phyloP scores from a whole-genome alignment of 2,113 vertebrate species.

The Actinemys pallida region DNA sequence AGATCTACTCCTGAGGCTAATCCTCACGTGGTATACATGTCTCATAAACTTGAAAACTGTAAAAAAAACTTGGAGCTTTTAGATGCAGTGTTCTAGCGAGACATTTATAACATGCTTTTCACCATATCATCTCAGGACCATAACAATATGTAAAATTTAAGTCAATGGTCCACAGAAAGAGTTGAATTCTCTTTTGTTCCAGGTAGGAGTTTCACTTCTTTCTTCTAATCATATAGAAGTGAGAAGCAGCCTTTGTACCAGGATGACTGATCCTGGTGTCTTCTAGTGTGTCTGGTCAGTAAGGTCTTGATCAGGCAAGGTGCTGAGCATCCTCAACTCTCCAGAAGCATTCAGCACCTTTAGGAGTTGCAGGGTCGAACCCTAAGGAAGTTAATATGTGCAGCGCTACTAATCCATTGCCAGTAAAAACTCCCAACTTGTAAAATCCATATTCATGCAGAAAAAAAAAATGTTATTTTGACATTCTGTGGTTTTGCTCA shows the following conservation, averaged over 20 bases:
- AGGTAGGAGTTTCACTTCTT: not conserved
- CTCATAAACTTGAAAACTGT: not conserved
- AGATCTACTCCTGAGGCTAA: not conserved
- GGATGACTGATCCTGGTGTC: not conserved
- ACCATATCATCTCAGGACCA: not conserved
- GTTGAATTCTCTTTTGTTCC: not conserved
- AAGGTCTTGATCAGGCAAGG: not conserved
- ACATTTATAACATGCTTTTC: not conserved
- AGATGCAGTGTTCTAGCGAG: not conserved
- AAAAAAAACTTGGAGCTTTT: not conserved
- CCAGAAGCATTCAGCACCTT: not conserved
- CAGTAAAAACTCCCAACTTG: not conserved
- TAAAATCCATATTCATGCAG: not conserved
- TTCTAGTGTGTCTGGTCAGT: no score
- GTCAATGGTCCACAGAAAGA: not conserved
- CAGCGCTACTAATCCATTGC: not conserved
- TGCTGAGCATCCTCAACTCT: not conserved
- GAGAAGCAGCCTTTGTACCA: not conserved
- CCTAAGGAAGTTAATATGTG: no score
- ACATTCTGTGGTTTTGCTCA: not conserved
- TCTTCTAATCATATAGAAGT: not conserved
- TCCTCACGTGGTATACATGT: not conserved
- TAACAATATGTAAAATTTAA: not conserved
- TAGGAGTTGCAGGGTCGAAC: not conserved
- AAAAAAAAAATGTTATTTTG: not conserved